These are phyloP conservation scores for Antheraea yamamai DNA, from an alignment of 2,888 invertebrate species.

Conservation along the genomic window DNA sequence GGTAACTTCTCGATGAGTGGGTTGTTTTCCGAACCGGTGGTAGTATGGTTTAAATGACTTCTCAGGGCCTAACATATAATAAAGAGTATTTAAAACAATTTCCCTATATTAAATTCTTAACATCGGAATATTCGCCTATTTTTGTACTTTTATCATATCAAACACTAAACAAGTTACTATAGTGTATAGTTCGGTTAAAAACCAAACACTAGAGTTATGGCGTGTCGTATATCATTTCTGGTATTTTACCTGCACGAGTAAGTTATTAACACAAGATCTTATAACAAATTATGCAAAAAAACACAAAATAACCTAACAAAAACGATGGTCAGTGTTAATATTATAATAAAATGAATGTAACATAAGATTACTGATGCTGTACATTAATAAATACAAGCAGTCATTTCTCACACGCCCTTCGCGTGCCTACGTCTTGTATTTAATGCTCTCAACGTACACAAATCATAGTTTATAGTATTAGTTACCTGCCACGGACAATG, in stretches of 20 bases:
- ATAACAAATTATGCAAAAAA: not conserved
- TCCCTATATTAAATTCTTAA: too few species aligned
- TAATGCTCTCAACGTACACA: conserved; percentile 14
- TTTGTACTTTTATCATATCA: too few species aligned
- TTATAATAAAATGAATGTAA: not conserved
- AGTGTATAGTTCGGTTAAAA: too few species aligned
- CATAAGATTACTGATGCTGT: not conserved
- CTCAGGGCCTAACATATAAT: too few species aligned
- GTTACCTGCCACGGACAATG: conserved; percentile 12
- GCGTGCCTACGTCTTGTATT: conserved; percentile 7
- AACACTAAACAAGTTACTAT: too few species aligned
- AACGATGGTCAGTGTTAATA: not conserved
- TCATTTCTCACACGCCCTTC: conserved; percentile 9
- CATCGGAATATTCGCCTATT: too few species aligned
- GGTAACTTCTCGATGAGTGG: too few species aligned
- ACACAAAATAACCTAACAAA: not conserved
- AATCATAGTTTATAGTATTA: conserved; percentile 21
- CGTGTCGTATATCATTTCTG: too few species aligned
- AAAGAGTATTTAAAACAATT: too few species aligned
- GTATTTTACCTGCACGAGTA: not conserved
- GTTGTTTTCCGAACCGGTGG: too few species aligned
- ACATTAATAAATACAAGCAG: conserved; percentile 17
- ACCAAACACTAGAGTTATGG: too few species aligned
- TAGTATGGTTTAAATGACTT: too few species aligned
- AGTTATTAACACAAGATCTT: not conserved